These are phyloP conservation scores for Enteromius unitaeniatus DNA, from an alignment of 2,797 vertebrate genomes.

Conservation along the genomic window DNA sequence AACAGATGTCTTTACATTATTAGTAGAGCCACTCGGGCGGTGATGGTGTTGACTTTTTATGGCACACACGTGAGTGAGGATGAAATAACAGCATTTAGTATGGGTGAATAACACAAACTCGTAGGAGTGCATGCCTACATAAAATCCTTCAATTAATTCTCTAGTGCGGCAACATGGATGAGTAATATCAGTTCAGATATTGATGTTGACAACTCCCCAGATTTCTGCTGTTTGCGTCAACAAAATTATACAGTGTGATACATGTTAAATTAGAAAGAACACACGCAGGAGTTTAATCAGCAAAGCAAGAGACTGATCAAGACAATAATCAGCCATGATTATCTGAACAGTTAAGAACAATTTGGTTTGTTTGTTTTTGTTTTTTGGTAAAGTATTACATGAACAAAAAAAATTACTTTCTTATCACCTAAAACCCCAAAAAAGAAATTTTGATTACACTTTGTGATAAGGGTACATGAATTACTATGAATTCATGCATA, in stretches of 20 bases:
- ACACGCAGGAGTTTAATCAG: not conserved
- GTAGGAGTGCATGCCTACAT: slow-evolving; percentile 45
- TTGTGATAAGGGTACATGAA: too few species aligned
- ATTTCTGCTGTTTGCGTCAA: slow-evolving; percentile 29
- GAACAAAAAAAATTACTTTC: not conserved
- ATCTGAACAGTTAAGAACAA: not conserved
- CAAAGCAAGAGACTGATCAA: not conserved
- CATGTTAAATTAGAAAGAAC: slow-evolving; percentile 18
- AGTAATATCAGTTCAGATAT: slow-evolving; percentile 39
- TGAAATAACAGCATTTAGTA: slow-evolving; percentile 15
- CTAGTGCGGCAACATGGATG: slow-evolving; percentile 20
- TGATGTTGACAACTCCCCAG: slow-evolving; percentile 20
- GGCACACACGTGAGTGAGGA: slow-evolving; percentile 20
- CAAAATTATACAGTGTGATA: slow-evolving; percentile 31
- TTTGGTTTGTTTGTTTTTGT: not conserved
- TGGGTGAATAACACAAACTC: slow-evolving; percentile 21
- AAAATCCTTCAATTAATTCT: slow-evolving; percentile 31
- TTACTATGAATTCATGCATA: too few species aligned
- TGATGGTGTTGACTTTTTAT: slow-evolving; percentile 38
- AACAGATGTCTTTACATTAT: slow-evolving; percentile 41
- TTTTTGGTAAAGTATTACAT: not conserved
- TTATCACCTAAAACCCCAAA: not conserved
- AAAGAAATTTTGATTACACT: not conserved
- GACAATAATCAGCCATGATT: not conserved
- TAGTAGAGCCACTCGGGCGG: not conserved